These are phyloP conservation scores for Dunckerocampus dactyliophorus DNA, from an alignment of 2,113 vertebrate species.

Conservation along the genomic window DNA sequence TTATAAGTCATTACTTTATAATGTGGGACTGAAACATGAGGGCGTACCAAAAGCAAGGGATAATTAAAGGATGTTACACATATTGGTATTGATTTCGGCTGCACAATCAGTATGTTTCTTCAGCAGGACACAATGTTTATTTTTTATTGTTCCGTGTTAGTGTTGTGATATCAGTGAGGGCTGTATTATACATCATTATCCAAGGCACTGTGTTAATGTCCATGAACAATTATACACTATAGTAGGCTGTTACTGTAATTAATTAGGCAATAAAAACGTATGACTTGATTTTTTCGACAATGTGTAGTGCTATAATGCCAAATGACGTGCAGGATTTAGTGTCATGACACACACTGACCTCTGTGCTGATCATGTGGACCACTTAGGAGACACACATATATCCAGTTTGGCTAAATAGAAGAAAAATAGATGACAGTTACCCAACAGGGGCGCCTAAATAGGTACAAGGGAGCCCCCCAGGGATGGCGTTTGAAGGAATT, in stretches of 20 bases:
- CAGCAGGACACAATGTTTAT: background rate
- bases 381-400: slow-evolving; percentile 6
- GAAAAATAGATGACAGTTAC: slow-evolving; percentile 35
- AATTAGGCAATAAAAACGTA: background rate
- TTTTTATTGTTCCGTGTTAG: slow-evolving; percentile 7
- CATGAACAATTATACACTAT: background rate
- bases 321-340: background rate
- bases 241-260: background rate
- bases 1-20: no score
- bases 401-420: slow-evolving; percentile 23
- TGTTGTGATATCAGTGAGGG: slow-evolving; percentile 23
- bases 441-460: slow-evolving; percentile 11
- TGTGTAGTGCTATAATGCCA: slow-evolving; percentile 1
- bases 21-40: no score
- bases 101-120: background rate
- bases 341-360: slow-evolving; percentile 15
- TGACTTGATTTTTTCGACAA: background rate
- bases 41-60: no score
- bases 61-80: no score
- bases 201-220: background rate
- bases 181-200: slow-evolving; percentile 8
- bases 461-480: slow-evolving; percentile 12
- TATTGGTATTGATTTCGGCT: no score
- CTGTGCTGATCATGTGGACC: slow-evolving; percentile 1
- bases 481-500: slow-evolving; percentile 15